phyloP scores from a whole-genome alignment of 2,797 vertebrate species.

The Mycteria americana region DNA sequence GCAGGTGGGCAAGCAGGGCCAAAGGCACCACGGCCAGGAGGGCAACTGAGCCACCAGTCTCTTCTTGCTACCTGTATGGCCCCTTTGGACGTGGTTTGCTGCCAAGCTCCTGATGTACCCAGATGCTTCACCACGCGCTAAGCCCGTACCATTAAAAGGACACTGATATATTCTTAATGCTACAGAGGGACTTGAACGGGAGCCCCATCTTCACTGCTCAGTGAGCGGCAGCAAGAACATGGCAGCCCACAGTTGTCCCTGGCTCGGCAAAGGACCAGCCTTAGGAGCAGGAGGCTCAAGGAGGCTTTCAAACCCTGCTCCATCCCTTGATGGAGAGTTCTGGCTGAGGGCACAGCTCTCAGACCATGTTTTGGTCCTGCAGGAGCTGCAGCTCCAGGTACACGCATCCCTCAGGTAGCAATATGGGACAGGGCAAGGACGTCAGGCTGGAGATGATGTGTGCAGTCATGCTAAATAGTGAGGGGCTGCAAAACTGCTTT shows the following conservation, averaged over 20 bases:
- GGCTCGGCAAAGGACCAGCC: not conserved
- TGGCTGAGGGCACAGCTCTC: not conserved
- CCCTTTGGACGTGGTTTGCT: not conserved
- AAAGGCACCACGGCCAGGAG: not conserved
- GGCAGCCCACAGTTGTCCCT: not conserved
- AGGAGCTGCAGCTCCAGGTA: not conserved
- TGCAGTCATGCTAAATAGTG: rapidly evolving
- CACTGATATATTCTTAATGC: rapidly evolving
- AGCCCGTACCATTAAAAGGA: not conserved
- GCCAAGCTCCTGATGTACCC: not conserved
- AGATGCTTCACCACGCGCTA: not conserved
- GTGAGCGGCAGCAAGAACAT: rapidly evolving
- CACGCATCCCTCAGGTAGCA: rapidly evolving
- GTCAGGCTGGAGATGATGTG: not conserved
- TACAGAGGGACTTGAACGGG: not conserved
- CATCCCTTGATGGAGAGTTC: too few species aligned
- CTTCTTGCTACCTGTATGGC: too few species aligned
- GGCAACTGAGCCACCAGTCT: not conserved
- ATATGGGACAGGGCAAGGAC: not conserved
- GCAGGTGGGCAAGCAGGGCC: not conserved
- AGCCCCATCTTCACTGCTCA: not conserved
- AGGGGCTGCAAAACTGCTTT: not conserved
- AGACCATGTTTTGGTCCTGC: rapidly evolving
- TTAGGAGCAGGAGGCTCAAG: not conserved
- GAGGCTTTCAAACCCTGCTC: not conserved